Evolutionary conservation across 2,797 vertebrate species (phyloP).

Genomic region (Emys orbicularis): DNA sequence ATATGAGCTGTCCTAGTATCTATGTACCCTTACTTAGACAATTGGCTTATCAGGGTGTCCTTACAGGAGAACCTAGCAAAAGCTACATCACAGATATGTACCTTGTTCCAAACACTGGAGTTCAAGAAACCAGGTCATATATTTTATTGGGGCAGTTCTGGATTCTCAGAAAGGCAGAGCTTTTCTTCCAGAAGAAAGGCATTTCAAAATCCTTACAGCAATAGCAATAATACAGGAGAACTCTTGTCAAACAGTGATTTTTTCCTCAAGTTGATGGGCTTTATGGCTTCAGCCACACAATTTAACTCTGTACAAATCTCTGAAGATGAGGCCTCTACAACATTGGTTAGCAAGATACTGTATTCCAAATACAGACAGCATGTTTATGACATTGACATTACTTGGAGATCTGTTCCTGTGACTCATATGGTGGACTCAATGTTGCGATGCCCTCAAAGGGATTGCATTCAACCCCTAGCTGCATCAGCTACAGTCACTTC

Average conservation of each 20-base stretch:
- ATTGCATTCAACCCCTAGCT: not conserved
- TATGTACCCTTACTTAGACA: not conserved
- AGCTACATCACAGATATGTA: not conserved
- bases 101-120: not conserved
- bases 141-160: not conserved
- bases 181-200: not conserved
- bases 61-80: not conserved
- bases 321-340: not conserved
- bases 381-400: not conserved
- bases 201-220: not conserved
- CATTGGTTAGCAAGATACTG: not conserved
- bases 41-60: not conserved
- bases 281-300: not conserved
- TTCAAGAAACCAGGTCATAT: not conserved
- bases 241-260: not conserved
- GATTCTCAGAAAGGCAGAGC: not conserved
- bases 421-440: not conserved
- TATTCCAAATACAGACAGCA: not conserved
- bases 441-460: not conserved
- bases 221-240: not conserved
- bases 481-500: not conserved
- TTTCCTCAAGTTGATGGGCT: not conserved
- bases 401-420: not conserved
- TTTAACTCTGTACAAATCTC: not conserved
- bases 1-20: not conserved